These are phyloP conservation scores for Equus przewalskii DNA, from an alignment of 2,113 vertebrate genomes.

Conservation along the genomic window DNA sequence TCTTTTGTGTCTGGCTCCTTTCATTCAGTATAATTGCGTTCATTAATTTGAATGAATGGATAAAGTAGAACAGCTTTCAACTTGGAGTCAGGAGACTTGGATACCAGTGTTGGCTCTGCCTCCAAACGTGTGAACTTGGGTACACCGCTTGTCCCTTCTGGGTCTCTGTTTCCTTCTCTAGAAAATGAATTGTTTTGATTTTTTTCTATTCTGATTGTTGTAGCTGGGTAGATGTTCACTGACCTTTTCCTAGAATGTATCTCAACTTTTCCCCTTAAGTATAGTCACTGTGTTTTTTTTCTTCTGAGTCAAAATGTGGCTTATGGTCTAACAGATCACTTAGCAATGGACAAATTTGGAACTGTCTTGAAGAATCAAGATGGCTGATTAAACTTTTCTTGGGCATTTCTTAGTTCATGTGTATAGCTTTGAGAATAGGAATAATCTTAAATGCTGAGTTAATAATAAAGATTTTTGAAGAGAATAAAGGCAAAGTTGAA, in stretches of 20 bases:
- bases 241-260: conserved; percentile 41
- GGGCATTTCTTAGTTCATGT: conserved; percentile 15
- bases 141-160: background rate
- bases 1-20: conserved; percentile 32
- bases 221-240: background rate
- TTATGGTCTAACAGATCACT: conserved; percentile 10
- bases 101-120: background rate
- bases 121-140: background rate
- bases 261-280: conserved; percentile 48
- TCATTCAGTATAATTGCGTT: background rate
- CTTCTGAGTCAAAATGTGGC: background rate
- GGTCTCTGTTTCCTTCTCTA: background rate
- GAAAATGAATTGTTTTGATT: conserved; percentile 54
- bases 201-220: conserved; percentile 45
- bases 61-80: conserved; percentile 49
- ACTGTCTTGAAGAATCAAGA: conserved; percentile 14
- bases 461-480: conserved; percentile 59
- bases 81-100: conserved; percentile 46
- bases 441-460: conserved; percentile 49
- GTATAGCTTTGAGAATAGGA: background rate
- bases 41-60: conserved; percentile 56
- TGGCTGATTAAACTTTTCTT: conserved; percentile 53
- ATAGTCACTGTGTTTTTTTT: background rate
- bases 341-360: background rate
- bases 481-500: conserved; percentile 50